Base-by-base conservation (phyloP, 2,113 vertebrate genomes). In the Sander lucioperca region DNA sequence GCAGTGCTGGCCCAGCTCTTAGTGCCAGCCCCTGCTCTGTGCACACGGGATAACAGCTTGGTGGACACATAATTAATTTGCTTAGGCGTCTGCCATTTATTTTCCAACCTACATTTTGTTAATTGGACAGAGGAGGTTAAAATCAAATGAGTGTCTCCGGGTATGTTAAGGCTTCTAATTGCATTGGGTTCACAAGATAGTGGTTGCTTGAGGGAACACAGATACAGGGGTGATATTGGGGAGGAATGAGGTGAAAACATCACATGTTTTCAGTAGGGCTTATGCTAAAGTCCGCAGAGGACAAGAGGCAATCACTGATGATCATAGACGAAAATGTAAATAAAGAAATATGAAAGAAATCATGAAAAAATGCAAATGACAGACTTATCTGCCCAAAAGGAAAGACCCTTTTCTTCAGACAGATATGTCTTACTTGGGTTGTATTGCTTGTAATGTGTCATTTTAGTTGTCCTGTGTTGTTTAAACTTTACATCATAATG, bases 11-110 rank as follows among this genome's bases (percentile, higher is more conserved):
- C 86, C 84, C 65, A 36, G 79, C 87, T 88, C 93, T 68, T 83
- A 86, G 74, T 92, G 93, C 91, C 93, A 93, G 91, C 89, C 88
- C 86, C 88, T 85, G 87, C 90, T 86, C 86, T 84, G 85, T 76
- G 84, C 91, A 85, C 80, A 82, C 77, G 77, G 91, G 75, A 87
- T 88, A 94, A 95, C 94, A 96, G 95, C 95, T 95, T 95, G 95
- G 91, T 91, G 92, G 93, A 95, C 94, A 94, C 93, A 93, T 95
- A 95, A 95, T 96, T 95, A 94, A 96, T 96, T 95, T 94, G 91
- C 92, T 84, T 66, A 78, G 90, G 93, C 93, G 93, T 95, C 94
- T 95, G 94, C 94, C 94, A 94, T 95, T 95, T 95, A 94, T 94
- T 95, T 94, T 89, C 94, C 94, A 94, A 94, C 94, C 93, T 94